Percentiles rank a stretch among this genome's conserved stretches.
Evolutionary conservation across 2,888 invertebrate genomes (phyloP).

Genomic region (Ennomos quercinarius): DNA sequence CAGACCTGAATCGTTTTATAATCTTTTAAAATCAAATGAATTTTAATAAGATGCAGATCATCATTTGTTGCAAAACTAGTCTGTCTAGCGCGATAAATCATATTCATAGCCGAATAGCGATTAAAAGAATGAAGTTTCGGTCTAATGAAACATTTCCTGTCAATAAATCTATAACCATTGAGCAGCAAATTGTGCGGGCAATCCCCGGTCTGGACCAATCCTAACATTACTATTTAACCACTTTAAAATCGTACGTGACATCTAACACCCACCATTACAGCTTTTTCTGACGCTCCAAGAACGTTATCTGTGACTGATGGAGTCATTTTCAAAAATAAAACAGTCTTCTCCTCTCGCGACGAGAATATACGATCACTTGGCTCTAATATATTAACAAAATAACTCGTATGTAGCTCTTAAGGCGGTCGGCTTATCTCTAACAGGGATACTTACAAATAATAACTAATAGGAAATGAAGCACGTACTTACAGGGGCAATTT

Average conservation of each 20-base stretch:
- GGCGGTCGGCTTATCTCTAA: slow-evolving; percentile 68
- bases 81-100: slow-evolving; percentile 15
- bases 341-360: slow-evolving; percentile 59
- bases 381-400: slow-evolving; percentile 79
- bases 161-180: slow-evolving; percentile 17
- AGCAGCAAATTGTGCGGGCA: slow-evolving; percentile 6
- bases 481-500: slow-evolving; percentile 72
- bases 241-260: slow-evolving; percentile 68
- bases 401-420: slow-evolving; percentile 62
- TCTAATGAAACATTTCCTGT: slow-evolving; percentile 15
- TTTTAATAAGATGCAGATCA: slow-evolving; percentile 30
- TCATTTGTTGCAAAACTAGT: slow-evolving; percentile 17
- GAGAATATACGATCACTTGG: slow-evolving; percentile 74
- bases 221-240: slow-evolving; percentile 69
- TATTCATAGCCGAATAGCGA: slow-evolving; percentile 7
- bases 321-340: slow-evolving; percentile 83
- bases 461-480: slow-evolving; percentile 76
- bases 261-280: slow-evolving; percentile 66
- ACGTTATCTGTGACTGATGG: slow-evolving; percentile 81
- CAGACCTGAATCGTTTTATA: slow-evolving; percentile 24
- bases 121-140: slow-evolving; percentile 2
- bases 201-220: slow-evolving; percentile 13
- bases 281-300: slow-evolving; percentile 67
- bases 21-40: slow-evolving; percentile 21
- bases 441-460: slow-evolving; percentile 72